Conservation (phyloP, 2,797 vertebrate genomes). For the Balearica regulorum region DNA sequence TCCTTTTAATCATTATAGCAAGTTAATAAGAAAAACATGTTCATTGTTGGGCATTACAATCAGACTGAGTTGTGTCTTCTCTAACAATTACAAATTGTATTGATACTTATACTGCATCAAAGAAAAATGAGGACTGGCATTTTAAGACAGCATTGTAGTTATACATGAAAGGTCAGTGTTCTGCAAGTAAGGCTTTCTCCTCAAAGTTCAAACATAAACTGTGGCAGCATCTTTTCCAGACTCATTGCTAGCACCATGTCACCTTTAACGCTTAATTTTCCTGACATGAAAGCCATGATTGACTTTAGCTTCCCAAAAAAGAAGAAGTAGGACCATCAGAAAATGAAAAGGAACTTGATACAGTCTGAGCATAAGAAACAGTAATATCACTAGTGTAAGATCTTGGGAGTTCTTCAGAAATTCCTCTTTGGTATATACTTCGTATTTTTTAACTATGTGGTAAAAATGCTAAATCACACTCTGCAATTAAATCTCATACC, state of each 20-base stretch:
- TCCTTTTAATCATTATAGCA: background rate
- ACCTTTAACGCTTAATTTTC: slow-evolving; percentile 83
- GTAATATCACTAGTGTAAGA: background rate
- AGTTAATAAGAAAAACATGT: background rate
- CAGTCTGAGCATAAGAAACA: background rate
- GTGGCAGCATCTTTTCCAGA: slow-evolving; percentile 83
- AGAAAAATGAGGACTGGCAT: background rate
- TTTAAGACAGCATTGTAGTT: slow-evolving; percentile 14
- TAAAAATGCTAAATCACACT: background rate
- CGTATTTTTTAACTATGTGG: rapidly evolving
- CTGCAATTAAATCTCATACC: background rate
- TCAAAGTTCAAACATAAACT: slow-evolving; percentile 75
- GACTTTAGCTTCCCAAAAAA: slow-evolving; percentile 82
- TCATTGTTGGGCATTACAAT: background rate
- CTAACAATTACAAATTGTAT: background rate
- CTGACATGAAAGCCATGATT: slow-evolving; percentile 83
- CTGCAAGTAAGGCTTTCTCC: background rate
- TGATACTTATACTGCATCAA: background rate
- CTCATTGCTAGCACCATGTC: slow-evolving; percentile 82
- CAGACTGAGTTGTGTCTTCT: background rate
- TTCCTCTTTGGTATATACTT: background rate
- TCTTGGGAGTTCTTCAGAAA: background rate
- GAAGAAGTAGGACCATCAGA: background rate
- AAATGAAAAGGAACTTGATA: background rate
- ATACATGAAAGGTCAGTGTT: background rate